A percentile compares a stretch with the other conserved stretches of the same genome.
Conservation (phyloP, 1,140 invertebrate genomes). For the Vanessa atalanta region DNA sequence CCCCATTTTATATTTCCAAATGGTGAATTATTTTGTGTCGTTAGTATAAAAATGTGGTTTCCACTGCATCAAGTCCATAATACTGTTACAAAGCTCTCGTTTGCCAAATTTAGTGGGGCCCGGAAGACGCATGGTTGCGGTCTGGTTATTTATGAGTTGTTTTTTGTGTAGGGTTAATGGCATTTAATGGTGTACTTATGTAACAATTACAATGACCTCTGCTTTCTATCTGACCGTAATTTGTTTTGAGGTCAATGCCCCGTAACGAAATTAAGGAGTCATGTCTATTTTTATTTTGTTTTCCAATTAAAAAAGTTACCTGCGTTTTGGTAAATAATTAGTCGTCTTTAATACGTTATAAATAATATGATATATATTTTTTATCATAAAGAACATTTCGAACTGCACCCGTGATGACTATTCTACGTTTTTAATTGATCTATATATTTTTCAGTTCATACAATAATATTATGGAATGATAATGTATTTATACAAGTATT, state of each 20-base stretch:
- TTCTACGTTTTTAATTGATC: no score
- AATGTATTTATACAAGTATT: no score
- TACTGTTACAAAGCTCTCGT: constrained; percentile 37
- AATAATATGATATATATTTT: no score
- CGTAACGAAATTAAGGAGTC: constrained; percentile 15
- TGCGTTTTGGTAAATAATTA: no score
- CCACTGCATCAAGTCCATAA: constrained; percentile 35
- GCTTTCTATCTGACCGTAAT: constrained; percentile 37
- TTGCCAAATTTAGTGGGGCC: constrained; percentile 38
- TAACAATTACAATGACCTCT: constrained; percentile 46
- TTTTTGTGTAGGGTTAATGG: constrained; percentile 45
- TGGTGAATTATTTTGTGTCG: constrained; percentile 29
- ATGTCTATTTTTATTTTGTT: constrained; percentile 10
- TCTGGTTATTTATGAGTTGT: constrained; percentile 43
- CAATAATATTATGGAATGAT: no score
- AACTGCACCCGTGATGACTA: no score
- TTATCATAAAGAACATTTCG: no score
- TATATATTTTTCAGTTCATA: no score
- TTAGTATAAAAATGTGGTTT: constrained; percentile 40
- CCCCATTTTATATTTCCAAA: constrained; percentile 28
- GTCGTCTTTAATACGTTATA: no score
- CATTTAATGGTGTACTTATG: constrained; percentile 45
- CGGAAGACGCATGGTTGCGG: constrained; percentile 38
- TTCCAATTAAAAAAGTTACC: background rate
- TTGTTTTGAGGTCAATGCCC: constrained; percentile 40